These are phyloP conservation scores for Ornithoptera priamus DNA, from an alignment of 2,888 invertebrate species.

Conservation along the genomic window DNA sequence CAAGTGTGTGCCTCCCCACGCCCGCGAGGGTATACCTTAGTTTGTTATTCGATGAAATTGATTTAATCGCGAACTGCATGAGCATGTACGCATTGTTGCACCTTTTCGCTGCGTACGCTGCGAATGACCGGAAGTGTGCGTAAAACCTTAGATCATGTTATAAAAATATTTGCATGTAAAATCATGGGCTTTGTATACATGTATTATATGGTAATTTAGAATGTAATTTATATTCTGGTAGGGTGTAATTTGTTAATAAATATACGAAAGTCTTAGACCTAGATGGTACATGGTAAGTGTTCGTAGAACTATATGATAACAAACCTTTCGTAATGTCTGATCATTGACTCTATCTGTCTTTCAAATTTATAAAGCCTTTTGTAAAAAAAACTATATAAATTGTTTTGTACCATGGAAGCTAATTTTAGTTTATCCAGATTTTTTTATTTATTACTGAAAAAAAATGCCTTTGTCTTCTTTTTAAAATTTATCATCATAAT, in stretches of 20 bases:
- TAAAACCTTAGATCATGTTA: constrained; percentile 7
- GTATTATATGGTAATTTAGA: background rate
- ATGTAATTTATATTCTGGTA: background rate
- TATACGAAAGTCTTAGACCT: background rate
- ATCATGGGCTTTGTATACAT: background rate
- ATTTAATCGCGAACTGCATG: constrained; percentile 27
- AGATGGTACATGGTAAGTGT: too few relatives aligned
- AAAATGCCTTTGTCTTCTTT: too few relatives aligned
- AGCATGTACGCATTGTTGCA: constrained; percentile 16
- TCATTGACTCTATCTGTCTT: too few relatives aligned
- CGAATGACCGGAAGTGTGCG: background rate
- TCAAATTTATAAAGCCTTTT: too few relatives aligned
- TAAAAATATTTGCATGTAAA: constrained; percentile 8
- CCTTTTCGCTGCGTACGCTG: constrained; percentile 9
- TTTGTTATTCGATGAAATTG: constrained; percentile 28
- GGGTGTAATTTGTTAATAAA: background rate
- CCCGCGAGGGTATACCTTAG: constrained; percentile 19
- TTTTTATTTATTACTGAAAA: too few relatives aligned
- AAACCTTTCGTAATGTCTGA: too few relatives aligned
- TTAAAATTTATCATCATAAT: too few relatives aligned
- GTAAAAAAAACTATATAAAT: too few relatives aligned
- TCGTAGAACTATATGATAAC: too few relatives aligned
- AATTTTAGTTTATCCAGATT: too few relatives aligned
- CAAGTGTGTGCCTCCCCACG: constrained; percentile 41
- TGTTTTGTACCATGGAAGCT: too few relatives aligned